Evolutionary conservation across 2,797 vertebrate species (phyloP), one percentile per base, ranked within the genome.

Genomic region (Gymnothorax reevesii): DNA sequence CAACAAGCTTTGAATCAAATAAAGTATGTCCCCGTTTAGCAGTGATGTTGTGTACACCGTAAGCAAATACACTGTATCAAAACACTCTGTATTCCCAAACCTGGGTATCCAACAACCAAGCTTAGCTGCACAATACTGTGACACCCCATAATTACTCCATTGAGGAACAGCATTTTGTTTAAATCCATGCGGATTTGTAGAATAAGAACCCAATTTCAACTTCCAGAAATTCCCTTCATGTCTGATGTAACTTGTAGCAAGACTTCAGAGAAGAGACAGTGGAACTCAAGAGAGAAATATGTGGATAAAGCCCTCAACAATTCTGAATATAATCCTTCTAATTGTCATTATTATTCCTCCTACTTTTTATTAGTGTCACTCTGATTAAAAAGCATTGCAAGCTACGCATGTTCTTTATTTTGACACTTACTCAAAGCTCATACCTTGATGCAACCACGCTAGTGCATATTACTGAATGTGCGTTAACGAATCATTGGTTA

Each of bases 211-310:
- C 88, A 87, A 92, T 92, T 93, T 94, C 88, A 90, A 90, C 90
- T 88, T 91, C 94, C 87, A 92, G 91, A 94, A 92, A 91, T 92
- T 93, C 90, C 90, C 93, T 93, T 92, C 91, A 92, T 91, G 89
- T 91, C 88, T 96, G 96, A 96, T 89, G 95, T 92, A 96, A 96
- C 93, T 90, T 94, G 94, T 94, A 94, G 95, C 90, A 96, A 96
- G 92, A 90, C 82, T 89, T 94, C 91, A 93, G 91, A 91, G 88
- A 86, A 33, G 73, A 54, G 84, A 87, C 86, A 83, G 90, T 91
- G 90, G 86, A 88, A 86, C 86, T 91, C 83, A n/a, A 25, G 55
- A 86, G 80, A 85, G 42, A 87, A 91, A 88, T 90, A 91, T 89
- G 90, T 92, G 89, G 94, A 95, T 92, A 92, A 95, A 93, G 90